Evolutionary conservation across 30 jellyfish, hydroid and myxozoan genomes (phyloP).

Genomic region (Hydractinia symbiolongicarpus): DNA sequence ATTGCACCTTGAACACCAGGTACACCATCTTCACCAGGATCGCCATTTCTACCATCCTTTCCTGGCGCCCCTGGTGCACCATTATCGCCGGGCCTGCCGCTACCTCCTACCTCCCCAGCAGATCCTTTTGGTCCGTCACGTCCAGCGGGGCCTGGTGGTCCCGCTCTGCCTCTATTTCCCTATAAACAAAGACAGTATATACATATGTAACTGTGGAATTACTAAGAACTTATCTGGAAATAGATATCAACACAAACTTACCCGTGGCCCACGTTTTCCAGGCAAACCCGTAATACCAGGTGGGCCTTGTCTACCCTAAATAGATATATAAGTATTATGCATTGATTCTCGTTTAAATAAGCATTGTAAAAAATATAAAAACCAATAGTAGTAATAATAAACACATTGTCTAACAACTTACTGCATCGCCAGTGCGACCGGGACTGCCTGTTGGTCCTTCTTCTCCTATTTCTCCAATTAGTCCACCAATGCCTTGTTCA

Average conservation of each 20-base stretch:
- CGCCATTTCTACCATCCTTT: constrained; percentile 41
- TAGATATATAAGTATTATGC: background rate
- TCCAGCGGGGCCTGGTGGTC: constrained; percentile 46
- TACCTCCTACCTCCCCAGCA: constrained; percentile 38
- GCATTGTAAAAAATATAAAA: too few relatives aligned
- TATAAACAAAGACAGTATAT: background rate
- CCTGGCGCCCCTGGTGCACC: constrained; percentile 81
- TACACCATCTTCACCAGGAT: constrained; percentile 63
- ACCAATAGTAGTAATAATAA: background rate
- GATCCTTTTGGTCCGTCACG: constrained; percentile 52
- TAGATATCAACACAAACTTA: background rate
- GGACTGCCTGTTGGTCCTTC: constrained; percentile 27
- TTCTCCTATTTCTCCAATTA: constrained; percentile 41
- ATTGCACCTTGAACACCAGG: constrained; percentile 62
- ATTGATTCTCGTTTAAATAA: too few relatives aligned
- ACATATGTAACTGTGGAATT: background rate
- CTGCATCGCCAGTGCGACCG: constrained; percentile 35
- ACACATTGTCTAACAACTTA: constrained; percentile 8
- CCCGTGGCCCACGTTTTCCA: constrained; percentile 52
- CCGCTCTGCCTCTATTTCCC: constrained; percentile 39
- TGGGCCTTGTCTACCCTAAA: constrained; percentile 41
- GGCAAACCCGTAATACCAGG: constrained; percentile 30
- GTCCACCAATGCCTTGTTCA: constrained; percentile 46
- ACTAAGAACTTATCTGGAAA: background rate
- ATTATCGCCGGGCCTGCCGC: constrained; percentile 52